phyloP scores from a whole-genome alignment of 1,140 invertebrate species.

The Drosophila albomicans region DNA sequence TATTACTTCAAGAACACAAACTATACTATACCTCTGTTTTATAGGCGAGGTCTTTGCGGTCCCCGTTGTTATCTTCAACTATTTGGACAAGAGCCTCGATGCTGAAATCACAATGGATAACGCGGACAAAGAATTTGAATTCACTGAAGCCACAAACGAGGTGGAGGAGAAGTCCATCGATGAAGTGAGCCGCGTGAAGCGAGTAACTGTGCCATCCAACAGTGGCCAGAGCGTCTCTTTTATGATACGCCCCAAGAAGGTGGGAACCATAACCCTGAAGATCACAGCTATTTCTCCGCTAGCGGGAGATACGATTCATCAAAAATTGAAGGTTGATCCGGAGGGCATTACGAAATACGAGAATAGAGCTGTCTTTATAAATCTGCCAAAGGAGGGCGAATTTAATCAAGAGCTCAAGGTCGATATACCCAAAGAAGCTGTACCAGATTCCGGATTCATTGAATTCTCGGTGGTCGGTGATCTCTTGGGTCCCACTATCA shows the following conservation, averaged over 20 bases:
- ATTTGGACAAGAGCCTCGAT: constrained; percentile 88
- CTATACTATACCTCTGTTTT: background rate
- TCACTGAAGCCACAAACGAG: constrained; percentile 87
- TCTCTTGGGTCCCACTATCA: constrained; percentile 91
- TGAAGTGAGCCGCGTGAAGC: constrained; percentile 88
- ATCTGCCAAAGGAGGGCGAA: constrained; percentile 87
- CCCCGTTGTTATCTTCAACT: constrained; percentile 82
- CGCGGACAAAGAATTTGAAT: constrained; percentile 91
- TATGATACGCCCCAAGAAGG: constrained; percentile 90
- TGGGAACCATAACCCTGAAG: constrained; percentile 91
- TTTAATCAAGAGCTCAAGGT: constrained; percentile 87
- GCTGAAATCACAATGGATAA: constrained; percentile 95
- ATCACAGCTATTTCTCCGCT: constrained; percentile 89
- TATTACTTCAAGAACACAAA: too few species aligned
- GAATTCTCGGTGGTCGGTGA: constrained; percentile 91
- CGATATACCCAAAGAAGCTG: constrained; percentile 89
- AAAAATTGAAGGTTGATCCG: constrained; percentile 90
- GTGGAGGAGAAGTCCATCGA: constrained; percentile 86
- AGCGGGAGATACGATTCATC: constrained; percentile 91
- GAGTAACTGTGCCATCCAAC: constrained; percentile 88
- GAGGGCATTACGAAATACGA: constrained; percentile 92
- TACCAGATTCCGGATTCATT: constrained; percentile 89
- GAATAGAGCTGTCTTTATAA: constrained; percentile 91
- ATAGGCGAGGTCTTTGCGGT: constrained; percentile 78
- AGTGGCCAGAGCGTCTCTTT: constrained; percentile 91